Base-by-base conservation (phyloP, 2,113 vertebrate species). In the Halichoerus grypus region DNA sequence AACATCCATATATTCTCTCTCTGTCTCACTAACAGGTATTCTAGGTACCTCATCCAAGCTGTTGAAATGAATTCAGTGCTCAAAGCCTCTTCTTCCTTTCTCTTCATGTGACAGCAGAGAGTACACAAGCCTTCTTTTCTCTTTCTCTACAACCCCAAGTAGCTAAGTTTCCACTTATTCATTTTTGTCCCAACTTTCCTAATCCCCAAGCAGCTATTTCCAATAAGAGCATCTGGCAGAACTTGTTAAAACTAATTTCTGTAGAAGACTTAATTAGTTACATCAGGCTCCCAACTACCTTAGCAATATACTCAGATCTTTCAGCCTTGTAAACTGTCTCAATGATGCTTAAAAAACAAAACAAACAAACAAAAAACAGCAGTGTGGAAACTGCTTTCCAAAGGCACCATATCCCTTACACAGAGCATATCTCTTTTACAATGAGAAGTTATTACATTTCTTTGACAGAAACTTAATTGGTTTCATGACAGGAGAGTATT, bases 221-320 rank as follows among this genome's bases (percentile, higher is more conserved):
- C 67, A 88, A 57, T 51, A 84, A 95, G 76, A 93, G 74, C 89
- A 95, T 94, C 83, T 97, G 72, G 55, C 18, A 94, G 72, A 92
- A 92, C 79, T 81, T 84, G 42, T 77, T 95, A 80, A 88, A 88
- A 84, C 61, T 74, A 80, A 81, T 94, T 92, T 97, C 61, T 91
- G 55, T 15, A 65, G 51, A 92, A 39, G 80, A 88, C 59, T 97
- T 96, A 96, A 95, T 96, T 94, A 94, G 93, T 93, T 82, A 59
- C 59, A 71, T 65, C 57, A 87, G 76, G 61, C 28, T 82, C 61
- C 95, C 33, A 72, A 65, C 65, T 90, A 80, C 63, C 91, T 72
- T 81, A 81, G 51, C 61, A 81, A 95, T 39, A 84, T 39, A 53
- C 31, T 92, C 74, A 65, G 51, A 69, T 94, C 71, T 93, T 93